Percentiles rank a stretch among this genome's conserved stretches.
Conservation (phyloP, 2,888 invertebrate species). For the Diarsia dahlii region DNA sequence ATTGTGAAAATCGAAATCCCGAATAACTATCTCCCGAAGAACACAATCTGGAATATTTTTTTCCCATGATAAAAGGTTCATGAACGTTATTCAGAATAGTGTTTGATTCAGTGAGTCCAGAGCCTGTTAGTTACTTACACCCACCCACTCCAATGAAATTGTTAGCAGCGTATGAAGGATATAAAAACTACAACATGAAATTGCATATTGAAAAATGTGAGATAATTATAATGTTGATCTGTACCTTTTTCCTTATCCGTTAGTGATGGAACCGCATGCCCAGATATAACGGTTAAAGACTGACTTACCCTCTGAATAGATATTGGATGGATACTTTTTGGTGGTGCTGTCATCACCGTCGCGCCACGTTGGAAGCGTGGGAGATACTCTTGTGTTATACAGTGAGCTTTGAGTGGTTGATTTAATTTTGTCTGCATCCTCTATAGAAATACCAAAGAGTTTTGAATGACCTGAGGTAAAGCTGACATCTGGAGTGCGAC, state of each 20-base stretch:
- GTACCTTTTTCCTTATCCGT: slow-evolving; percentile 37
- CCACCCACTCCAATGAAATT: slow-evolving; percentile 21
- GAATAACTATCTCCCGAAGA: neutral
- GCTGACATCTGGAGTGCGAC: slow-evolving; percentile 71
- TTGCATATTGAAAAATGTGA: slow-evolving; percentile 24
- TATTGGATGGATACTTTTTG: slow-evolving; percentile 84
- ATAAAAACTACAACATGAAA: slow-evolving; percentile 11
- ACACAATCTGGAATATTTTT: neutral
- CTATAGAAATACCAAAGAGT: slow-evolving; percentile 91
- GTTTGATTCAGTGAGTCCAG: neutral
- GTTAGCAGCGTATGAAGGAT: neutral
- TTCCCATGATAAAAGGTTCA: neutral
- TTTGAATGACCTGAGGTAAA: slow-evolving; percentile 92
- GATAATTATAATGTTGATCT: slow-evolving; percentile 20
- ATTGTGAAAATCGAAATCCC: neutral
- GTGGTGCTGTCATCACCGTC: slow-evolving; percentile 84
- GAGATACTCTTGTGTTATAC: slow-evolving; percentile 91
- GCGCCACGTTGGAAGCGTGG: slow-evolving; percentile 91
- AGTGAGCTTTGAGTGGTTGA: slow-evolving; percentile 88
- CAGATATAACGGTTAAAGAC: slow-evolving; percentile 63
- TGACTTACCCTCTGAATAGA: slow-evolving; percentile 87
- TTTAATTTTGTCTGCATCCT: slow-evolving; percentile 90
- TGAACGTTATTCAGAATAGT: neutral
- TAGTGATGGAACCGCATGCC: slow-evolving; percentile 69
- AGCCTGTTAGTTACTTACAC: slow-evolving; percentile 54